Percentiles rank a stretch among this genome's conserved stretches.
Conservation (phyloP, 2,797 vertebrate species). For the Smutsia temminckii region DNA sequence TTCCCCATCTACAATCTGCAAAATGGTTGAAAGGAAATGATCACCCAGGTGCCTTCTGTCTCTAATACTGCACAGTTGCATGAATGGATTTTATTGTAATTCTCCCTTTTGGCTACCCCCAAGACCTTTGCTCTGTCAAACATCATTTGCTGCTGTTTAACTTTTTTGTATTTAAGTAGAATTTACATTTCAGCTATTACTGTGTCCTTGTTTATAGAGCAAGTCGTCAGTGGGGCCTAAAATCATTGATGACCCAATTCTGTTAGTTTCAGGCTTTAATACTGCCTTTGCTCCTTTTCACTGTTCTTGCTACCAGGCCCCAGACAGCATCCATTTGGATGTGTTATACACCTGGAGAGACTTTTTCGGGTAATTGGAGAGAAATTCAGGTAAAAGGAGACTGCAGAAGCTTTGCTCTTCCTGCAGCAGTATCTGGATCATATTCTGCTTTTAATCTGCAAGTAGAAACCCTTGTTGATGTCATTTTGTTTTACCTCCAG, state of each 20-base stretch:
- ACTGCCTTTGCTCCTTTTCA: slow-evolving; percentile 30
- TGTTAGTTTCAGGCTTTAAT: slow-evolving; percentile 63
- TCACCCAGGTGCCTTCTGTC: neutral
- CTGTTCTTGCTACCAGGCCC: slow-evolving; percentile 56
- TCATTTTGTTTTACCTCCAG: slow-evolving; percentile 48
- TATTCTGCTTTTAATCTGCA: slow-evolving; percentile 62
- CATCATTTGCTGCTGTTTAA: slow-evolving; percentile 72
- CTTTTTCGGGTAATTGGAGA: slow-evolving; percentile 66
- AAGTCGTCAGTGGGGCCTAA: slow-evolving; percentile 41
- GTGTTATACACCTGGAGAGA: slow-evolving; percentile 29
- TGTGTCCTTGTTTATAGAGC: slow-evolving; percentile 66
- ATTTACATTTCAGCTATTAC: slow-evolving; percentile 67
- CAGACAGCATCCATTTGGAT: slow-evolving; percentile 70
- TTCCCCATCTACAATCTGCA: neutral
- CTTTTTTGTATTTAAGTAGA: slow-evolving; percentile 72
- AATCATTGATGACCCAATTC: slow-evolving; percentile 42
- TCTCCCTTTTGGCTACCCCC: neutral
- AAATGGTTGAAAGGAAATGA: neutral
- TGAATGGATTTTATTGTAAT: slow-evolving; percentile 40
- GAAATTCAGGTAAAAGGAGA: slow-evolving; percentile 42
- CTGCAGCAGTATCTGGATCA: slow-evolving; percentile 37
- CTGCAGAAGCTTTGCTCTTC: slow-evolving; percentile 56
- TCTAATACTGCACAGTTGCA: neutral
- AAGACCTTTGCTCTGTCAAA: slow-evolving; percentile 72
- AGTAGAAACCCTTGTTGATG: slow-evolving; percentile 36